Conservation (phyloP, 2,888 invertebrate genomes). For the Drosophila monieri region DNA sequence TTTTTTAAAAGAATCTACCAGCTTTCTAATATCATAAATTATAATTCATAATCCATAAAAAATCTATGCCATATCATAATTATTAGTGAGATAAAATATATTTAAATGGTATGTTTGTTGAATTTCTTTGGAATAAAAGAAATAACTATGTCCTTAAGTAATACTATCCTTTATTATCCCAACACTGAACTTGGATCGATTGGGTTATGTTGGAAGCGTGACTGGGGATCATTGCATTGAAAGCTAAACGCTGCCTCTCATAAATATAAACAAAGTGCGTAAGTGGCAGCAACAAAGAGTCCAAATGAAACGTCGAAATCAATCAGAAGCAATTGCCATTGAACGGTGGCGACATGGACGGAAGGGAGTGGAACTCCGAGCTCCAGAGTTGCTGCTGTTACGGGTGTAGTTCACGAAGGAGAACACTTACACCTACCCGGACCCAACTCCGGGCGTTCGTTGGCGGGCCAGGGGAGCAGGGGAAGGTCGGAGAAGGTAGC, state of each 20-base stretch:
- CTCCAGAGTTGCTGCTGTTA: conserved; percentile 36
- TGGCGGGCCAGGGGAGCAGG: conserved; percentile 10
- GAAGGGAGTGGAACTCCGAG: conserved; percentile 52
- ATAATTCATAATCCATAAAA: too few relatives aligned
- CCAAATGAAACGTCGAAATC: conserved; percentile 27
- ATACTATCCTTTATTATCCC: not conserved
- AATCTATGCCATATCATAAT: too few relatives aligned
- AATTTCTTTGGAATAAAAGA: too few relatives aligned
- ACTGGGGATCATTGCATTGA: conserved; percentile 58
- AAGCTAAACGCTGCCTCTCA: conserved; percentile 11
- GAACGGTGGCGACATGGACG: conserved; percentile 21
- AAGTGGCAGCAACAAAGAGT: conserved; percentile 11
- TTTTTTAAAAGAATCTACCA: too few relatives aligned
- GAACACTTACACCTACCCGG: conserved; percentile 39
- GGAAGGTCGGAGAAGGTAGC: conserved; percentile 44
- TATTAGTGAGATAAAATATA: too few relatives aligned
- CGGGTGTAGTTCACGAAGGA: conserved; percentile 18
- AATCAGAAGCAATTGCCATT: conserved; percentile 18
- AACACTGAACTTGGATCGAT: conserved; percentile 1
- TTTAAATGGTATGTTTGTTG: too few relatives aligned
- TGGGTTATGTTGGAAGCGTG: conserved; percentile 48
- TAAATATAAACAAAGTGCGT: conserved; percentile 36
- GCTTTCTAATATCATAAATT: too few relatives aligned
- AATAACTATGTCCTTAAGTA: too few relatives aligned
- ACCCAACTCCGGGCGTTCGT: conserved; percentile 2